Conservation (phyloP, 2,113 vertebrate species). For the Ammospiza caudacuta region DNA sequence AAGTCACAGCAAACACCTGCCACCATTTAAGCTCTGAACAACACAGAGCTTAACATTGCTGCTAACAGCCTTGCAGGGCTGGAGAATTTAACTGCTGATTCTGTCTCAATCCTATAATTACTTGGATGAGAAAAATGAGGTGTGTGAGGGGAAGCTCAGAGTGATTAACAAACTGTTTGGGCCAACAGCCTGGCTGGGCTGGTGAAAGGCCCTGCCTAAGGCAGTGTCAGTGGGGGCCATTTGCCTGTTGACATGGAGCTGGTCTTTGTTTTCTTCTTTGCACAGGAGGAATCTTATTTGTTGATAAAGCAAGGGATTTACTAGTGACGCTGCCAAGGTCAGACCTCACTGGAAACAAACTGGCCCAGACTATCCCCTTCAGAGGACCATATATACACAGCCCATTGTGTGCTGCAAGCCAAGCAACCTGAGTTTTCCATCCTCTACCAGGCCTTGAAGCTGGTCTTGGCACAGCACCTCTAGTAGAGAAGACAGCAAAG, state of each 20-base stretch:
- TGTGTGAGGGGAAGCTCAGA: not conserved
- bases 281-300: not conserved
- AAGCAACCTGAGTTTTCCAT: not conserved
- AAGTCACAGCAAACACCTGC: not conserved
- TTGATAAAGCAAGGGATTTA: slow-evolving; percentile 22
- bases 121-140: not conserved
- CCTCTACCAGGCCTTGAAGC: not conserved
- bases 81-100: not conserved
- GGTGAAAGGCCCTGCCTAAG: not conserved
- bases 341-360: not conserved
- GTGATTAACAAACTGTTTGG: not conserved
- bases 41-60: not conserved
- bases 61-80: not conserved
- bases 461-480: not conserved
- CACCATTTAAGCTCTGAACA: fast-evolving
- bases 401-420: not conserved
- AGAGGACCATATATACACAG: not conserved
- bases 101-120: not conserved
- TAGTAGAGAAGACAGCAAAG: not conserved
- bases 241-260: not conserved
- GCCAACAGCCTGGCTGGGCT: not conserved
- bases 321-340: not conserved
- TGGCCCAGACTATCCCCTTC: not conserved
- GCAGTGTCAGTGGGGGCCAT: fast-evolving
- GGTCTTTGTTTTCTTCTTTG: not conserved